These are phyloP conservation scores for Motacilla tschutschensis DNA, from an alignment of 2,113 vertebrate genomes.

Conservation along the genomic window DNA sequence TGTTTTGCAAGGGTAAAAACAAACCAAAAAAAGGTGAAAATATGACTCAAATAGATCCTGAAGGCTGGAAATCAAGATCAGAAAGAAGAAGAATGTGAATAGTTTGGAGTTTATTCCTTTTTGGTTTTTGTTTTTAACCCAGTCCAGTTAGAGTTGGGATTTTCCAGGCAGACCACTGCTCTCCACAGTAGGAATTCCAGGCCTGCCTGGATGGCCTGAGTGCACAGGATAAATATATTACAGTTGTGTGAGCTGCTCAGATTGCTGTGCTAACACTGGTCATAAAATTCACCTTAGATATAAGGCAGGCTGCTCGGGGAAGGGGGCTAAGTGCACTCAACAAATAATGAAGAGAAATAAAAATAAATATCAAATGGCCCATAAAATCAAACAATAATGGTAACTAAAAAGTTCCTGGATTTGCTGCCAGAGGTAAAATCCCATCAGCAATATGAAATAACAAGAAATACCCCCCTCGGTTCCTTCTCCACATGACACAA, in stretches of 20 bases:
- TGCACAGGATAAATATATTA: not conserved
- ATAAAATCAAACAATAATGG: constrained; percentile 64
- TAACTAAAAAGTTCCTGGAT: constrained; percentile 56
- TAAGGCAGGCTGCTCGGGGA: constrained; percentile 52
- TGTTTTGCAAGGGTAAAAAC: not conserved
- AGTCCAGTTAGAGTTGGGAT: not conserved
- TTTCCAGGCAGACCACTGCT: not conserved
- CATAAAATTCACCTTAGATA: constrained; percentile 62
- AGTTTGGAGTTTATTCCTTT: not conserved
- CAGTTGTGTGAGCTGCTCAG: constrained; percentile 18
- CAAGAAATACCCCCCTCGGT: not conserved
- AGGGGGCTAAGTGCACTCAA: constrained; percentile 61
- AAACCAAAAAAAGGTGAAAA: not conserved
- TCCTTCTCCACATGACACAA: constrained; percentile 30
- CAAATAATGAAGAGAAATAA: constrained; percentile 59
- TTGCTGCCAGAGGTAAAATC: constrained; percentile 51
- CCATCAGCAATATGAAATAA: constrained; percentile 38
- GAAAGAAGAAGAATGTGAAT: not conserved
- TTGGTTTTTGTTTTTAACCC: not conserved
- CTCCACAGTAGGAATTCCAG: constrained; percentile 33
- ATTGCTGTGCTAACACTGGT: constrained; percentile 17
- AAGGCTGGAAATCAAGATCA: not conserved
- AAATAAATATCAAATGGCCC: constrained; percentile 58
- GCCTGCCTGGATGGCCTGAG: not conserved
- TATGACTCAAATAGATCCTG: not conserved